Percentiles rank a stretch among this genome's conserved stretches.
Evolutionary conservation across 2,797 vertebrate genomes (phyloP).

Genomic region (Anolis apletophallus): DNA sequence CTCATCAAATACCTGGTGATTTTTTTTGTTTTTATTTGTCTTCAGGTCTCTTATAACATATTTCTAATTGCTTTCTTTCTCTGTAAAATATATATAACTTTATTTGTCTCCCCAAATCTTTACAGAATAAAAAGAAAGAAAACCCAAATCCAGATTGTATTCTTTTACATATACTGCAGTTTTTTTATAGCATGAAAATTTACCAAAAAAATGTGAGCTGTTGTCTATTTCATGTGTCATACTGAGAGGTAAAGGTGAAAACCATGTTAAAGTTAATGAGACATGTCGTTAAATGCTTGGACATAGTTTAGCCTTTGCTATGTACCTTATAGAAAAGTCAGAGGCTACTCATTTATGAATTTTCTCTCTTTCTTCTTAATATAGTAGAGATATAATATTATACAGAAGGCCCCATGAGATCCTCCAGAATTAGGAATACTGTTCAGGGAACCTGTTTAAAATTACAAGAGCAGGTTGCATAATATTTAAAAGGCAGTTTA

Average conservation of each 20-base stretch:
- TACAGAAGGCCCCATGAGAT: constrained; percentile 6
- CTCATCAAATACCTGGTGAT: constrained; percentile 1
- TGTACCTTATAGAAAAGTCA: constrained; percentile 58
- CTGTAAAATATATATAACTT: neutral
- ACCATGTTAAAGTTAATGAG: constrained; percentile 71
- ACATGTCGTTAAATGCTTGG: constrained; percentile 66
- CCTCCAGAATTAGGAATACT: constrained; percentile 15
- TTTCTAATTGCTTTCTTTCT: constrained; percentile 1
- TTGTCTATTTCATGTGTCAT: constrained; percentile 40
- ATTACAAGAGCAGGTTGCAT: neutral
- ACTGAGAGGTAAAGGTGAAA: constrained; percentile 61
- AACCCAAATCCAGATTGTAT: neutral
- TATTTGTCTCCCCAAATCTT: neutral
- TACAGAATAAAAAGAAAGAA: neutral
- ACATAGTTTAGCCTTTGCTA: constrained; percentile 14
- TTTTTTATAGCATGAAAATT: constrained; percentile 3
- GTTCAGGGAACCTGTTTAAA: neutral
- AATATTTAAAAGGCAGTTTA: neutral
- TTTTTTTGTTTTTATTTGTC: constrained; percentile 27
- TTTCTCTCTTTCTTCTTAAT: constrained; percentile 48
- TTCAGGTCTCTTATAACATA: neutral
- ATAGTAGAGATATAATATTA: constrained; percentile 32
- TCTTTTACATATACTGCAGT: neutral
- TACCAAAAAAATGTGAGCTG: constrained; percentile 41
- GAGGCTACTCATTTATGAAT: constrained; percentile 50